phyloP scores from a whole-genome alignment of 2,888 invertebrate species.

The Cryptocheilus praepositus region DNA sequence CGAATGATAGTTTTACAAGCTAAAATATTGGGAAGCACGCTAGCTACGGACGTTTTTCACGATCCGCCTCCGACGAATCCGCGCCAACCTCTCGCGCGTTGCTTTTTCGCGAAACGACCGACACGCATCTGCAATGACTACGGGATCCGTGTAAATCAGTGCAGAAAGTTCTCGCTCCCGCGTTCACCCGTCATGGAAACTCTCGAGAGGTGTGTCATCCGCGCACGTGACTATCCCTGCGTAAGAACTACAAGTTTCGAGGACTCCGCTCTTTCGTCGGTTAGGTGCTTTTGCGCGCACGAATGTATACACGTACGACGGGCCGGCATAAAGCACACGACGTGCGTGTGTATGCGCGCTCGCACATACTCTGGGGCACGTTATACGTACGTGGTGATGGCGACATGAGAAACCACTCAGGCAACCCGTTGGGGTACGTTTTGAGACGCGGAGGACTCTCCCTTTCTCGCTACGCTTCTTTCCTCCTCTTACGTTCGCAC shows the following conservation, averaged over 20 bases:
- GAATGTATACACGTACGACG: neutral
- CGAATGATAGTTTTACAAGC: no score
- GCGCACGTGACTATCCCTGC: neutral
- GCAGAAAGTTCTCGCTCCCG: neutral
- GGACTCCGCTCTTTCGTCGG: constrained; percentile 7
- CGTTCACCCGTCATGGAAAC: neutral
- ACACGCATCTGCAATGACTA: neutral
- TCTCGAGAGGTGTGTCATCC: no score
- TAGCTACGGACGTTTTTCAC: no score
- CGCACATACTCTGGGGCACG: constrained; percentile 6
- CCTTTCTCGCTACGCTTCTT: no score
- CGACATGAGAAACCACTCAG: constrained; percentile 57
- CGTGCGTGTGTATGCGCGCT: constrained; percentile 1
- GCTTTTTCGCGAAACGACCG: neutral
- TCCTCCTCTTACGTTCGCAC: no score
- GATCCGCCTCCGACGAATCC: no score
- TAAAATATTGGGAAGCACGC: no score
- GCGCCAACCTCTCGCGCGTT: no score
- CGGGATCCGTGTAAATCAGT: neutral
- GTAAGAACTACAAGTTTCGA: neutral
- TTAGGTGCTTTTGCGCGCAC: neutral
- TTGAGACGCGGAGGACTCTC: constrained; percentile 27
- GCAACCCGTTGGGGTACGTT: constrained; percentile 38
- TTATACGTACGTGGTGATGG: constrained; percentile 38
- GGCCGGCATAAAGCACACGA: neutral